phyloP scores from a whole-genome alignment of 2,113 vertebrate genomes.

The Gadus macrocephalus region DNA sequence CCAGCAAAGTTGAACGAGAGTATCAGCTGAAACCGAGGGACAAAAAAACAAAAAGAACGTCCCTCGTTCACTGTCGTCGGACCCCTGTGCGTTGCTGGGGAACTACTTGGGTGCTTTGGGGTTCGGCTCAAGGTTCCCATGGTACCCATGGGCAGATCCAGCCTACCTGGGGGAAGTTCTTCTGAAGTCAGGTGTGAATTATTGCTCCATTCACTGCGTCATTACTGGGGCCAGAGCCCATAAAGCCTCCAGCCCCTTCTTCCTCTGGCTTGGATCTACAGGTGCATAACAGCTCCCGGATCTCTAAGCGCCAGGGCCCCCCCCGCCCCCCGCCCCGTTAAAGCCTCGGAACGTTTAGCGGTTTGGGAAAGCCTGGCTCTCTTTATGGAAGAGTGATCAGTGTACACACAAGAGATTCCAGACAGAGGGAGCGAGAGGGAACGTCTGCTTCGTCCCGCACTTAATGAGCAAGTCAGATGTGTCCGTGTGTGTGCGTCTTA shows the following conservation, averaged over 20 bases:
- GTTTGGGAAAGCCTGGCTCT: slow-evolving; percentile 26
- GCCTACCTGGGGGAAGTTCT: slow-evolving; percentile 51
- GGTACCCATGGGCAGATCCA: slow-evolving; percentile 17
- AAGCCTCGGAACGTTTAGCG: slow-evolving; percentile 32
- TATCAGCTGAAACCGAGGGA: not conserved
- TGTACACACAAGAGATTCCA: slow-evolving; percentile 20
- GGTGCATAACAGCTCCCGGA: slow-evolving; percentile 40
- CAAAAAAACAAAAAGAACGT: too few relatives aligned
- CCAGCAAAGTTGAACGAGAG: not conserved
- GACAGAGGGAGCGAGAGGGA: slow-evolving; percentile 23
- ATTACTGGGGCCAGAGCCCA: slow-evolving; percentile 39
- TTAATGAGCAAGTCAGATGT: slow-evolving; percentile 24
- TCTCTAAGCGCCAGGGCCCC: slow-evolving; percentile 16
- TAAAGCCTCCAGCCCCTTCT: slow-evolving; percentile 35
- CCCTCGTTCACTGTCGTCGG: too few relatives aligned
- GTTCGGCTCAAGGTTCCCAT: not conserved
- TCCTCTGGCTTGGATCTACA: slow-evolving; percentile 20
- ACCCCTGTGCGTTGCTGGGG: not conserved
- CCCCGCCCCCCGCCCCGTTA: slow-evolving; percentile 15
- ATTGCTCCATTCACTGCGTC: slow-evolving; percentile 49
- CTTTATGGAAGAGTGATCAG: slow-evolving; percentile 31
- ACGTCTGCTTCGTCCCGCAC: slow-evolving; percentile 14
- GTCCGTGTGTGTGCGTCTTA: not conserved
- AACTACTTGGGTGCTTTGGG: not conserved
- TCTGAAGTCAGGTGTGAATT: slow-evolving; percentile 47